phyloP scores from a whole-genome alignment of 1,140 invertebrate species.

The Drosophila subobscura region DNA sequence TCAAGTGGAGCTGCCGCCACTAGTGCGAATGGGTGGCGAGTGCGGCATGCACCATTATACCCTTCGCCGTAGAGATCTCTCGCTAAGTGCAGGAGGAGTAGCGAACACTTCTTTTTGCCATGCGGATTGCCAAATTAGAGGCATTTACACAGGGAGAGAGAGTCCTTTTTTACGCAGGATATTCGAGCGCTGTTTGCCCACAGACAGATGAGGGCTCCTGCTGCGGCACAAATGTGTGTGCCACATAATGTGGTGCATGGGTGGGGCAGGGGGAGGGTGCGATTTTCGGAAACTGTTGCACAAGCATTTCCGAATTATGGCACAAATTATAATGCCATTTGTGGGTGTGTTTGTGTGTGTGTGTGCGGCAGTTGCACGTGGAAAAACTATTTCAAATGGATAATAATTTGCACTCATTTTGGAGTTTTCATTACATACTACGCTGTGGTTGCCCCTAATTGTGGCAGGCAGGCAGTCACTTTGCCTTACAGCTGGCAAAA shows the following conservation, averaged over 20 bases:
- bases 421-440: conserved; percentile 43
- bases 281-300: no score
- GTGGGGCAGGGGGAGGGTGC: no score
- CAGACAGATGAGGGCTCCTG: conserved; percentile 24
- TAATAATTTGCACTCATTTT: conserved; percentile 67
- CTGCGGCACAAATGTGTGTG: conserved; percentile 1
- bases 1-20: no score
- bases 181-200: conserved; percentile 34
- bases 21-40: conserved; percentile 16
- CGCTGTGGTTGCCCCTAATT: conserved; percentile 58
- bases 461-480: conserved; percentile 40
- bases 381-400: conserved; percentile 37
- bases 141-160: conserved; percentile 41
- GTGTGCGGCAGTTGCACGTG: conserved; percentile 8
- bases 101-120: conserved; percentile 27
- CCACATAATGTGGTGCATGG: no score
- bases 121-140: conserved; percentile 73
- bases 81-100: conserved; percentile 25
- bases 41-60: conserved; percentile 48
- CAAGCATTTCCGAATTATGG: conserved; percentile 46
- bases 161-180: conserved; percentile 69
- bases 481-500: conserved; percentile 27
- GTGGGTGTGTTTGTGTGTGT: conserved; percentile 15
- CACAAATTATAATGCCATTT: conserved; percentile 69
- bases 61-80: no score